Conservation (phyloP, 2,797 vertebrate species). For the Urophycis tenuis region DNA sequence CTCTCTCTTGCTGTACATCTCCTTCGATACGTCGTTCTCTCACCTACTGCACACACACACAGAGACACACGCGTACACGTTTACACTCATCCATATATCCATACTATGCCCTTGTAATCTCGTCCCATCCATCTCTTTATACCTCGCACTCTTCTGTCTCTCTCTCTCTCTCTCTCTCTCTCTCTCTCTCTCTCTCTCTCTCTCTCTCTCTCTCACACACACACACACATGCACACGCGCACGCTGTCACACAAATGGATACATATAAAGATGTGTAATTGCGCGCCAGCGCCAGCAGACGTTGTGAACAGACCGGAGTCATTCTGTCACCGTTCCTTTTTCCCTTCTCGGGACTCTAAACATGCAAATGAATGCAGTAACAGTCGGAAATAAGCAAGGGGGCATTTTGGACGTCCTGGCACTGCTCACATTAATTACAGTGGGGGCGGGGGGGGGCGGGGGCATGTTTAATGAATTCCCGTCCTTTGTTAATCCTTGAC, state of each 20-base stretch:
- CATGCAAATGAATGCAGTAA: slow-evolving; percentile 41
- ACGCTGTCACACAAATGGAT: background rate
- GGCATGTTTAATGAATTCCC: background rate
- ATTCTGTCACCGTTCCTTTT: background rate
- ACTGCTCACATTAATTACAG: background rate
- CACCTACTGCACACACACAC: background rate
- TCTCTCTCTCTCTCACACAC: slow-evolving; percentile 1
- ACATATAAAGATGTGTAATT: slow-evolving; percentile 1
- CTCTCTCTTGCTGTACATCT: background rate
- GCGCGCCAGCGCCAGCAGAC: background rate
- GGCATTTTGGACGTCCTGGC: background rate
- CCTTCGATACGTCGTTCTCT: background rate
- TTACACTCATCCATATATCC: background rate
- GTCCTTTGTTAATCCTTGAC: background rate
- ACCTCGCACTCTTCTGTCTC: background rate
- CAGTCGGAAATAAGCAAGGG: slow-evolving; percentile 14
- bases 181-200: background rate
- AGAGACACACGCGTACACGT: background rate
- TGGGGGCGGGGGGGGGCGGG: background rate
- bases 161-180: background rate
- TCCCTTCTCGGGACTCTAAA: background rate
- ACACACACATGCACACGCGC: slow-evolving; percentile 9
- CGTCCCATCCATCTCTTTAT: background rate
- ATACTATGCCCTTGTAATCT: background rate
- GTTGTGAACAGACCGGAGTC: background rate